Evolutionary conservation across 2,113 vertebrate species (phyloP), one percentile per base, ranked within the genome.

Genomic region (Scatophagus argus): DNA sequence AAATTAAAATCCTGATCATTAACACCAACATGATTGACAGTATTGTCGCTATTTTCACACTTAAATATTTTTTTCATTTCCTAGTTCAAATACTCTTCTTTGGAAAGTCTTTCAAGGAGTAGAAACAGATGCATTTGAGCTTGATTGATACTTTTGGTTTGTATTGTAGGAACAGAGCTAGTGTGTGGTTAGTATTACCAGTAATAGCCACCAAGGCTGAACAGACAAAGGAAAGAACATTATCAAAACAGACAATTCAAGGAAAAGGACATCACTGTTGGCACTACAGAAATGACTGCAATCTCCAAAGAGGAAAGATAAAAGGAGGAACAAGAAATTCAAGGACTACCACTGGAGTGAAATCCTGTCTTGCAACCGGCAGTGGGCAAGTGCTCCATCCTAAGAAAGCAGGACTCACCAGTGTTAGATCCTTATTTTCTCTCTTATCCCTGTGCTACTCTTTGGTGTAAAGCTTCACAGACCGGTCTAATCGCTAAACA

Each of bases 341-440:
- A 59, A 73, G 61, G 74, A 73, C 82, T 84, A 66, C 16, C 16
- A 56, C 51, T 41, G 51, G 49, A 86, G 63, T 72, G 61, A 68
- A 70, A 77, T 79, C 56, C 61, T 79, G 38, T 66, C 23, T 64
- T 16, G 21, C 79, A 67, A 79, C 83, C 79, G 63, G 51, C 51
- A 41, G 62, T 12, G 64, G 74, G 61, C 47, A 54, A 71, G 76
- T 38, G 74, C 44, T 78, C 60, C 52, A 27, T 74, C 61, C 79
- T 31, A 46, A 62, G 21, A 66, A 75, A 31, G 67, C 62, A 47
- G 58, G 52, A 31, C 59, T 74, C 8, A 3, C 56, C 25, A 1
- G 59, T 72, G 65, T 80, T 65, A 69, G 75, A 84, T 68, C 63
- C 63, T 78, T 81, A 69, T 87, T 83, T 79, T 79, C 25, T 56